Evolutionary conservation across 2,797 vertebrate species (phyloP).

Genomic region (Pelobates cultripes): DNA sequence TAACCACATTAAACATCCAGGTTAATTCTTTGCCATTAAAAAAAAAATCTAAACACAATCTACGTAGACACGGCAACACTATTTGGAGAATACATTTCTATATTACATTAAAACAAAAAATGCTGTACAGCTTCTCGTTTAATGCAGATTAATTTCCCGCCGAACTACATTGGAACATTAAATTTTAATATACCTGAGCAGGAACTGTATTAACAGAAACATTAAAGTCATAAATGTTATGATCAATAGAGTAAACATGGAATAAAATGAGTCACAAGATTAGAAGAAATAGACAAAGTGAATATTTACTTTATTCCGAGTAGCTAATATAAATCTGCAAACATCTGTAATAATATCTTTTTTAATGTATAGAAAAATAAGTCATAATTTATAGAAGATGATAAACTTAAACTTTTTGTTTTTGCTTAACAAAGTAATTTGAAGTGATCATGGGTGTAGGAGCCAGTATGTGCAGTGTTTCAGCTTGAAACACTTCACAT

Average conservation of each 20-base stretch:
- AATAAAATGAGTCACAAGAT: slow-evolving; percentile 32
- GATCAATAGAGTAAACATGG: slow-evolving; percentile 49
- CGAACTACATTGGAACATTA: slow-evolving; percentile 57
- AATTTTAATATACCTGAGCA: slow-evolving; percentile 60
- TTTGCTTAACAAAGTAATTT: too few relatives aligned
- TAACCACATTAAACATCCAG: neutral
- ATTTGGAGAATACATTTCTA: slow-evolving; percentile 8
- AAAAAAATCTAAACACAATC: neutral
- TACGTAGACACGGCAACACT: slow-evolving; percentile 7
- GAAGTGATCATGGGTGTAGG: too few relatives aligned
- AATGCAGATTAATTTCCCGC: slow-evolving; percentile 58
- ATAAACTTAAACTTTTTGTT: too few relatives aligned
- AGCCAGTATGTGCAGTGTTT: too few relatives aligned
- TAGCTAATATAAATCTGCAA: neutral
- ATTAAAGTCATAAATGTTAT: slow-evolving; percentile 54
- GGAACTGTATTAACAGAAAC: slow-evolving; percentile 58
- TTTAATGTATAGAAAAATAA: too few relatives aligned
- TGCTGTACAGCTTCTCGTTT: slow-evolving; percentile 56
- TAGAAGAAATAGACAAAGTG: neutral
- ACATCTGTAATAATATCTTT: too few relatives aligned
- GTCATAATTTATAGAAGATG: too few relatives aligned
- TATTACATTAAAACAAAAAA: slow-evolving; percentile 42
- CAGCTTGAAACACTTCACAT: too few relatives aligned
- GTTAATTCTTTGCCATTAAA: neutral
- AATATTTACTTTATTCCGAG: neutral